Evolutionary conservation across 92 coral and sea anemone species (phyloP), one percentile per base, ranked within the genome.

Genomic region (Zoanthus gigantus): DNA sequence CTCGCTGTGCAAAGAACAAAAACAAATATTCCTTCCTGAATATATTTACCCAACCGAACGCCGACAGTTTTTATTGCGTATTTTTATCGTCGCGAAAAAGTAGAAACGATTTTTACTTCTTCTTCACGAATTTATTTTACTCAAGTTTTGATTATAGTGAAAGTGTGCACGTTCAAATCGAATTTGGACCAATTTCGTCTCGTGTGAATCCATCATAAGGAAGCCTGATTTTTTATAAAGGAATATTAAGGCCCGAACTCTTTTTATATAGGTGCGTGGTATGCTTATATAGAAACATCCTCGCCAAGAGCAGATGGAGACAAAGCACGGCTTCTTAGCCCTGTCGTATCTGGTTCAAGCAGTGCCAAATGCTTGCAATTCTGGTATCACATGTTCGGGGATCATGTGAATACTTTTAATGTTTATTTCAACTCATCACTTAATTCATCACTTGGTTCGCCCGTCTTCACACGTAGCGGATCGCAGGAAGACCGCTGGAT

Each of bases 301-400:
- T 42, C 60, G 0, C 72, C 89, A 17, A 74, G 76, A 29, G 47
- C 52, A 7, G 30, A 79, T 29, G 75, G 77, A 12, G 93, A 89
- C 54, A 79, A 74, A 68, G 98, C 98, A 13, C 96, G 98, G 14
- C 91, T 96, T 8, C 37, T 82, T 10, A 91, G 98, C 74, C 98
- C 98, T 3, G 45, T 79, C 30, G 88, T 92, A 4, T 53, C 92
- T 8, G 91, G 90, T 7, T 88, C 98, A 3, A 28, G 78, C 1
- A 92, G 56, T 84, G 69, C 87, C 16, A 94, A 85, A 73, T 96
- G 98, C 79, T 79, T 96, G 78, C 75, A 57, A 9, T 96, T 96
- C 82, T 96, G 98, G 98, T 92, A 93, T 61, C 94, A 96, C 88
- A 94, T 96, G 95, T 94, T 90, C 85, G 98, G 98, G 1, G 94